These are phyloP conservation scores for Bugulina stolonifera DNA, from an alignment of 2,888 invertebrate species.

Conservation along the genomic window DNA sequence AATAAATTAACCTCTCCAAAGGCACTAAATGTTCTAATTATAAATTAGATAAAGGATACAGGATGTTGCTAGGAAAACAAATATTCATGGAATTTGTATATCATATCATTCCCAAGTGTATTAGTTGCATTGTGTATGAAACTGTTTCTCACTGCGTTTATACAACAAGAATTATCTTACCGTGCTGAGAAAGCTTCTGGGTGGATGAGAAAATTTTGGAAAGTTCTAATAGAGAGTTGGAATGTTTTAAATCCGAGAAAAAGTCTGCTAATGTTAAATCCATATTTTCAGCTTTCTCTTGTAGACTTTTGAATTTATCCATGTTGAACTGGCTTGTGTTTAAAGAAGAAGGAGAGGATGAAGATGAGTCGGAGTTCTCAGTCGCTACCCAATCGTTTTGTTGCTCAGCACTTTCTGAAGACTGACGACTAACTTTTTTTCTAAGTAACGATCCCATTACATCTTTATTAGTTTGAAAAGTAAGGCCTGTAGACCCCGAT, in stretches of 20 bases:
- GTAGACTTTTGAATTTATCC: slow-evolving; percentile 25
- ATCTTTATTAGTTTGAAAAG: slow-evolving; percentile 19
- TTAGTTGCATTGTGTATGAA: no score
- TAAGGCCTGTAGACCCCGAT: neutral
- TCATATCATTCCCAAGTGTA: no score
- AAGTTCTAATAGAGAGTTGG: slow-evolving; percentile 18
- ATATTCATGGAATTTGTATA: no score
- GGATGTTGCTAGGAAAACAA: no score
- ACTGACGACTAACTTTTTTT: neutral
- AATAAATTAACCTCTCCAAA: no score
- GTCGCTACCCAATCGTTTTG: neutral
- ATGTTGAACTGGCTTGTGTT: neutral
- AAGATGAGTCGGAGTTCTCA: neutral
- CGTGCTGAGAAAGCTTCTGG: neutral
- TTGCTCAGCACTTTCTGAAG: neutral
- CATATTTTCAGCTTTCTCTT: slow-evolving; percentile 25
- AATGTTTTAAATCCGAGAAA: slow-evolving; percentile 22
- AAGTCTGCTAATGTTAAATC: slow-evolving; percentile 19
- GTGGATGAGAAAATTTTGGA: slow-evolving; percentile 16
- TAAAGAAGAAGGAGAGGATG: neutral
- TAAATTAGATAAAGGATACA: no score
- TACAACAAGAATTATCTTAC: no score
- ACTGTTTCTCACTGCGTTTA: no score
- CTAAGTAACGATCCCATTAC: slow-evolving; percentile 8
- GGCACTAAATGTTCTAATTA: no score